phyloP scores from a whole-genome alignment of 2,888 invertebrate genomes.

The Limulus polyphemus region DNA sequence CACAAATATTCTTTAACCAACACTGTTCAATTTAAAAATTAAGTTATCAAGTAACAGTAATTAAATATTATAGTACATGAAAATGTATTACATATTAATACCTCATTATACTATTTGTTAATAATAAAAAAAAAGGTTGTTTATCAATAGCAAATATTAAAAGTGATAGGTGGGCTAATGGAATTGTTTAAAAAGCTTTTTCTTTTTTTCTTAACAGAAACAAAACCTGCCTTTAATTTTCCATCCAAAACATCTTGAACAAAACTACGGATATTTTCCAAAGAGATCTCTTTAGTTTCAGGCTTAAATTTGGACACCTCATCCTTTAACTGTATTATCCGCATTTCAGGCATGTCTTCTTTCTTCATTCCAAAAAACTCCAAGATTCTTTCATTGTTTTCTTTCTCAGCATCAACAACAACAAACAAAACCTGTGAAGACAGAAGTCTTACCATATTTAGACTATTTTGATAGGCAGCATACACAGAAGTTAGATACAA shows the following conservation, averaged over 20 bases:
- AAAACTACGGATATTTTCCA: constrained; percentile 60
- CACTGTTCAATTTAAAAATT: too few relatives aligned
- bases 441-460: too few relatives aligned
- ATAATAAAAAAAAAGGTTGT: neutral
- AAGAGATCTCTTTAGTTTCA: constrained; percentile 50
- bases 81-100: too few relatives aligned
- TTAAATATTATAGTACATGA: too few relatives aligned
- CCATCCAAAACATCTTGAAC: constrained; percentile 79
- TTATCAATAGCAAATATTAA: neutral
- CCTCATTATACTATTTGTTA: too few relatives aligned
- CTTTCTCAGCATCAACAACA: constrained; percentile 83
- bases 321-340: constrained; percentile 85
- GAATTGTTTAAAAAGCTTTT: neutral
- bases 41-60: too few relatives aligned
- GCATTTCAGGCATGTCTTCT: constrained; percentile 72
- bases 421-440: constrained; percentile 71
- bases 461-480: too few relatives aligned
- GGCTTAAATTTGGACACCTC: constrained; percentile 95
- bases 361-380: constrained; percentile 98
- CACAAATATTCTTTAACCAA: too few relatives aligned
- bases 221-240: constrained; percentile 54
- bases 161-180: neutral
- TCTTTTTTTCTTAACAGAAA: constrained; percentile 7
- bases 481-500: too few relatives aligned
- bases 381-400: constrained; percentile 90